Base-by-base conservation (phyloP, 2,888 invertebrate species). In the Yponomeuta malinellus region DNA sequence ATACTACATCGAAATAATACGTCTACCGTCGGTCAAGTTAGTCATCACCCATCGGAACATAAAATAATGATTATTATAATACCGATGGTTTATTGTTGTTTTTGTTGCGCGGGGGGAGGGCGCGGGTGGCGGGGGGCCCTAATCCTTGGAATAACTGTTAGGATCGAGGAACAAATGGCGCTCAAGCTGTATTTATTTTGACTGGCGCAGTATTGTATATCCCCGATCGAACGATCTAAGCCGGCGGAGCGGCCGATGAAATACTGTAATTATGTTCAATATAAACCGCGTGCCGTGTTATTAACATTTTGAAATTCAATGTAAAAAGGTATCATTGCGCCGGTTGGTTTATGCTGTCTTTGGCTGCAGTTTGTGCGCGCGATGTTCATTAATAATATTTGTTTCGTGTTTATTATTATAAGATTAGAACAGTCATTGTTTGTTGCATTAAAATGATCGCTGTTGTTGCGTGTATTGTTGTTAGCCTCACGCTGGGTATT, bases 191-290 rank as follows among this genome's bases (percentile, higher is more conserved):
- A 76, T 77, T 77, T 77, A 78, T 78, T 76, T 76, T 74, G 74
- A 75, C 75, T 74, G 73, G 73, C 74, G 71, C 72, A 29, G 48
- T 70, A 70, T 70, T 65, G 48, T 69, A 74, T 74, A 75, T 74
- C 74, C 71, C 72, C 74, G 74, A 75, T 75, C 75, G 72, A 76
- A 73, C 78, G 76, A 78, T 78, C 80, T 75, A 78, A 77, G 76
- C 72, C 83, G 81, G 71, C 81, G 78, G 74, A 84, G 75, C 83
- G 82, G 77, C 77, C 76, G 74, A 78, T 76, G 74, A 78, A 75
- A 78, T 77, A 81, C 85, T 83, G 79, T 85, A 85, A 85, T 85
- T 85, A 85, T 78, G 79, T 78, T 77, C 83, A 81, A 83, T 85
- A 83, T 82, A 83, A 81, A 76, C 79, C 78, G 78, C 79, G 77